Evolutionary conservation across 2,113 vertebrate species (phyloP).

Genomic region (Oreochromis spilurus): DNA sequence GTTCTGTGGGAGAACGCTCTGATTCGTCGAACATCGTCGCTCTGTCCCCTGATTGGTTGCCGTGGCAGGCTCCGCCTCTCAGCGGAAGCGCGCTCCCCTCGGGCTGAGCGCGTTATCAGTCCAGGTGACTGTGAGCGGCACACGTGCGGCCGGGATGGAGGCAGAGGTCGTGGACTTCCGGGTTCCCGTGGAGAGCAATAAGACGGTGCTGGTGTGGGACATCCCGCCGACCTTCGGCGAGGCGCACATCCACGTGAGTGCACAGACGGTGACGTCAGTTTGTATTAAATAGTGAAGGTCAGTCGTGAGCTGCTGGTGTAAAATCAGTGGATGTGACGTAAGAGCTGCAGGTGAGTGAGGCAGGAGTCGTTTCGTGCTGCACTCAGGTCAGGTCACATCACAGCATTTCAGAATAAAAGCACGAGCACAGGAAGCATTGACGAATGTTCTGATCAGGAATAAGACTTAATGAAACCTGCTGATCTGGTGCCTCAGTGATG

Average conservation of each 20-base stretch:
- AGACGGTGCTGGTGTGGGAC: background rate
- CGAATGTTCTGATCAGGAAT: too few relatives aligned
- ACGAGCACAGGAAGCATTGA: too few relatives aligned
- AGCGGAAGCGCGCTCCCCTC: background rate
- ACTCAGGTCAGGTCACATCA: background rate
- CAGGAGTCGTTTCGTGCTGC: background rate
- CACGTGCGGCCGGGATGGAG: background rate
- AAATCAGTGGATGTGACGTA: background rate
- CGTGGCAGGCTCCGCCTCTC: background rate
- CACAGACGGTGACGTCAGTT: background rate
- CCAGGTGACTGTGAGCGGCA: background rate
- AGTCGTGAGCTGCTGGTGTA: background rate
- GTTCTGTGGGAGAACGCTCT: background rate
- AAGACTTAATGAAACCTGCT: too few relatives aligned
- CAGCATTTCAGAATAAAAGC: background rate
- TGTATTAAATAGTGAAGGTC: background rate
- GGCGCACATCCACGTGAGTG: background rate
- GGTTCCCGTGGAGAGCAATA: background rate
- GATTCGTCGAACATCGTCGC: background rate
- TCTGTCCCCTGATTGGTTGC: background rate
- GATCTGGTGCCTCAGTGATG: too few relatives aligned
- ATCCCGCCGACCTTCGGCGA: background rate
- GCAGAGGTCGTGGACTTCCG: background rate
- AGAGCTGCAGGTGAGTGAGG: background rate
- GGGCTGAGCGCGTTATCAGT: background rate